These are phyloP conservation scores for Drosophila lutescens DNA, from an alignment of 2,888 invertebrate species.

Conservation along the genomic window DNA sequence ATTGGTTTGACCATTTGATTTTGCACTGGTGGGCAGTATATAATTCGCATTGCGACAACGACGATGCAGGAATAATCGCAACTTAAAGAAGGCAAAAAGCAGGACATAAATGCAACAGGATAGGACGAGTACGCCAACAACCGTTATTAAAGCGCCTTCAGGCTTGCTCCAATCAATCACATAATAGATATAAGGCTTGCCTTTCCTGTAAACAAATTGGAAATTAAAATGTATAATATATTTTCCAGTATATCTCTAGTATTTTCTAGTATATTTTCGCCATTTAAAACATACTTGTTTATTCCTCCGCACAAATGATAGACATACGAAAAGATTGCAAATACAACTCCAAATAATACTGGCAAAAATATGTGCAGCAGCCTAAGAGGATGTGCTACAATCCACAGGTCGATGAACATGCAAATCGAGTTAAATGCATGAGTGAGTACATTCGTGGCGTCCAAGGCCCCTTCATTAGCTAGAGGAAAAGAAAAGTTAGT, in stretches of 20 bases:
- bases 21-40: conserved; percentile 74
- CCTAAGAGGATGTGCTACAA: conserved; percentile 90
- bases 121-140: conserved; percentile 78
- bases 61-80: conserved; percentile 77
- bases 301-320: conserved; percentile 88
- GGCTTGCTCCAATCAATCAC: conserved; percentile 91
- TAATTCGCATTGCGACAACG: conserved; percentile 68
- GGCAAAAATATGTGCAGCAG: conserved; percentile 88
- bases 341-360: conserved; percentile 86
- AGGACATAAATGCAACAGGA: conserved; percentile 79
- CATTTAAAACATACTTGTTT: conserved; percentile 84
- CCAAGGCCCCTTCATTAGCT: conserved; percentile 83
- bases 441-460: conserved; percentile 88
- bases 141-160: conserved; percentile 79
- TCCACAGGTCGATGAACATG: conserved; percentile 89
- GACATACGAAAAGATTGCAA: conserved; percentile 86
- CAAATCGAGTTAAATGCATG: conserved; percentile 91
- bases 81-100: conserved; percentile 82
- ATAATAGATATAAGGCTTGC: conserved; percentile 89
- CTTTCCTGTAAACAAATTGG: conserved; percentile 83
- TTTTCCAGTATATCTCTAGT: too few relatives aligned
- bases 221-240: too few relatives aligned
- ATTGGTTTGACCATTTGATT: conserved; percentile 18
- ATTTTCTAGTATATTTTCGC: too few relatives aligned
- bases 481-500: conserved; percentile 17